Base-by-base conservation (phyloP, 2,797 vertebrate species). In the Setipinna tenuifilis region DNA sequence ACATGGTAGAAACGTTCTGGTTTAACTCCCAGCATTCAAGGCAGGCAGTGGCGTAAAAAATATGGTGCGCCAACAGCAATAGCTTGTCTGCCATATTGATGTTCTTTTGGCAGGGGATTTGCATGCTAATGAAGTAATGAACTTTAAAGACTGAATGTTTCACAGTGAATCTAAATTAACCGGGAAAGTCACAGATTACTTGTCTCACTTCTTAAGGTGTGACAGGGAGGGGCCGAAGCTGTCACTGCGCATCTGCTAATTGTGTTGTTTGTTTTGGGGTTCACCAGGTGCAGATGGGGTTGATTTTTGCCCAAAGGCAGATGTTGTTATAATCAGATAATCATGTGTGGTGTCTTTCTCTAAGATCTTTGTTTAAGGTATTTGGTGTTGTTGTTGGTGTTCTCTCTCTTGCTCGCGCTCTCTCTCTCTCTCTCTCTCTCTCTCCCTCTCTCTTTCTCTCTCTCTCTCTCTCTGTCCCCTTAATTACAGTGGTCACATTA, bases 171-270 rank as follows among this genome's bases (percentile, higher is more conserved):
- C 88, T 81, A 85, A 90, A 57, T 87, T 84, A 65, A 59, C 14
- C 31, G 1, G 46, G 91, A 90, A 90, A 91, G 91, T 94, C 88
- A 90, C 57, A 84, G 86, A 90, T 89, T 88, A 91, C 91, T 88
- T 85, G 88, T 91, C 87, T 88, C 85, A 87, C 41, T 92, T 89
- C 89, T 78, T 83, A 87, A 25, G 17, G n/a, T 28, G 14, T 35
- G 65, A 35, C 28, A 35, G 65, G 28, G 28, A 71, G 28, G 28
- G 16, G 0, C 28, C 28, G 16, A 25, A 71, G 11, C 28, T 71
- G 28, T 71, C 65, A 35, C 16, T 35, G 5, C 25, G 31, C 65
- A 71, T 31, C 65, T 11, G 14, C 65, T 71, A 71, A 71, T 35
- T 31, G 14, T 71, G 65, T 19, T 71, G 28, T 1, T 71, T 71